Evolutionary conservation across 2,797 vertebrate species (phyloP), one percentile per base, ranked within the genome.

Genomic region (Lerista edwardsae): DNA sequence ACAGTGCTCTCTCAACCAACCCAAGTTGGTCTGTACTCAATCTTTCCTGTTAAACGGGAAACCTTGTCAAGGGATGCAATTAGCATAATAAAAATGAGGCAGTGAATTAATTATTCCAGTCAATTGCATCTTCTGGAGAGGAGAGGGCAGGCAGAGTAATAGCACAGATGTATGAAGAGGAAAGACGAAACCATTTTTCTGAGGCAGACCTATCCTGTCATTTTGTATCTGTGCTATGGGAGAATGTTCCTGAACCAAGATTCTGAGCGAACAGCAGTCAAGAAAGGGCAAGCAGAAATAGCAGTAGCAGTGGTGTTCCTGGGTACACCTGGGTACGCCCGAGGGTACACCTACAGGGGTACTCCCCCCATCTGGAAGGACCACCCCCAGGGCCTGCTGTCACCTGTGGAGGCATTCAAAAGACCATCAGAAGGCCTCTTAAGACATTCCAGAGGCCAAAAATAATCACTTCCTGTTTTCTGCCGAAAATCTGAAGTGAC

Each of bases 61-160:
- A 65, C 11, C 77, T 39, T 79, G 65, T 74, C 77, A 65, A 85
- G 44, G 44, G 61, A 71, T 51, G 39, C 61, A 77, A 77, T 81
- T 76, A 82, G 59, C 74, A 76, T 62, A 82, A 82, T 73, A 51
- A 62, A 73, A 77, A 72, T 25, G 44, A 65, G 59, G 71, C 47
- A 61, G 12, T 72, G 65, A 71, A 82, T 71, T 82, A 86, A 71
- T 82, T 64, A 51, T 82, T 76, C 73, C 57, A 76, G 64, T 69
- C 79, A 47, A 29, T 34, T 69, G 31, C 19, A 17, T 71, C 55
- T 82, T 65, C 31, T 39, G 36, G 27, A n/a, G 79, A 72, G 44
- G 44, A 74, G 27, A 79, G 29, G 82, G 34, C 34, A 68, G 62
- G 44, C 74, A 86, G 17, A 76, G 69, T 10, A 72, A 79, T 25